phyloP scores from a whole-genome alignment of 2,113 vertebrate genomes.

The Dromiciops gliroides region DNA sequence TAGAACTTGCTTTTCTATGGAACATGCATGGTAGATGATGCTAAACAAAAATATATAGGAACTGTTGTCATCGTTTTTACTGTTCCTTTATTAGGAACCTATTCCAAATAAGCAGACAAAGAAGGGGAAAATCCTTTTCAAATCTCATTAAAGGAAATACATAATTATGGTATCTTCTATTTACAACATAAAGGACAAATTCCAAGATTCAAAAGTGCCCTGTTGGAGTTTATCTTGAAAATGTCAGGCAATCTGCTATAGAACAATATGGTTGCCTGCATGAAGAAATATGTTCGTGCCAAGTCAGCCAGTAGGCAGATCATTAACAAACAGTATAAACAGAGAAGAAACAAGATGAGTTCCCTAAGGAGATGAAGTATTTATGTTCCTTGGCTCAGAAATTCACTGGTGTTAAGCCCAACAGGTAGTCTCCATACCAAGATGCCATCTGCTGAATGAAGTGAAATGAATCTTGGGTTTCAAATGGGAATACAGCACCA shows the following conservation, averaged over 20 bases:
- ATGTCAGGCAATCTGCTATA: conserved; percentile 53
- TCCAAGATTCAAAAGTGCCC: conserved; percentile 54
- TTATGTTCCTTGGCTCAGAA: conserved; percentile 60
- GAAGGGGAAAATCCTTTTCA: not conserved
- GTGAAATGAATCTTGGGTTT: conserved; percentile 58
- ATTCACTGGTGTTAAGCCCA: conserved; percentile 58
- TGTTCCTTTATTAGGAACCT: not conserved
- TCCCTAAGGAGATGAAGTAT: conserved; percentile 59
- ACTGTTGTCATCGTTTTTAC: not conserved
- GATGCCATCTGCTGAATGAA: conserved; percentile 74
- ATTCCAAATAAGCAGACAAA: not conserved
- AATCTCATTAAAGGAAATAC: conserved; percentile 16
- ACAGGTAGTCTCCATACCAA: conserved; percentile 69
- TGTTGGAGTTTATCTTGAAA: conserved; percentile 49
- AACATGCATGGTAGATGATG: not conserved
- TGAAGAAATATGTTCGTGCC: conserved; percentile 49
- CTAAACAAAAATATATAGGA: not conserved
- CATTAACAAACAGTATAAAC: conserved; percentile 26
- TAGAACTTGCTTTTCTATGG: not conserved
- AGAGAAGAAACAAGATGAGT: not conserved
- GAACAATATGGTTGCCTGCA: conserved; percentile 39
- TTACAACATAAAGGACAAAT: conserved; percentile 48
- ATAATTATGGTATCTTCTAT: conserved; percentile 18
- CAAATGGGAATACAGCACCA: conserved; percentile 46
- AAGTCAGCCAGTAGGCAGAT: conserved; percentile 47